A percentile compares a stretch with the other conserved stretches of the same genome.
Conservation (phyloP, 2,888 invertebrate genomes). For the Clistopyga incitator region DNA sequence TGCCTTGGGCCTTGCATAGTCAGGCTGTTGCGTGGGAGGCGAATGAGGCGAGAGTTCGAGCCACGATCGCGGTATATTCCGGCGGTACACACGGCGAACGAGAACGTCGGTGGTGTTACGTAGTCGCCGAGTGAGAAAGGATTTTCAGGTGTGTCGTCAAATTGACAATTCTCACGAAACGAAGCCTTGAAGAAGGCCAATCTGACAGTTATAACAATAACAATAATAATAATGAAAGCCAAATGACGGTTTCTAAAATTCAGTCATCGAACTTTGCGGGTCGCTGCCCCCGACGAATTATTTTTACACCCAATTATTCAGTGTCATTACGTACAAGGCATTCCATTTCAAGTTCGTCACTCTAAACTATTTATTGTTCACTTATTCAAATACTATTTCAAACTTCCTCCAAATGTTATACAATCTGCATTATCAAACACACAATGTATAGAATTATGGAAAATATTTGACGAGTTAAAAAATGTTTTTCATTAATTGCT, state of each 20-base stretch:
- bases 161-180: conserved; percentile 39
- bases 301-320: not conserved
- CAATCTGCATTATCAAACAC: no score
- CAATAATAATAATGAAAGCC: conserved; percentile 25
- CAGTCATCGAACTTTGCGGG: conserved; percentile 60
- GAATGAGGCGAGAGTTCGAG: conserved; percentile 46
- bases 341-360: no score
- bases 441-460: no score
- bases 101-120: conserved; percentile 18
- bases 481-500: no score
- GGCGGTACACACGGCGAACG: not conserved
- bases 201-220: conserved; percentile 19
- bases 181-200: conserved; percentile 44
- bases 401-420: no score
- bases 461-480: no score
- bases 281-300: conserved; percentile 52
- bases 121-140: not conserved
- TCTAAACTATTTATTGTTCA: no score
- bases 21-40: conserved; percentile 46
- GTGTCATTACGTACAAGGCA: conserved; percentile 4
- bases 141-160: conserved; percentile 20
- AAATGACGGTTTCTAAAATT: conserved; percentile 50
- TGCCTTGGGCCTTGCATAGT: conserved; percentile 61
- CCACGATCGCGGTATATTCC: conserved; percentile 30
- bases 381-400: no score